Evolutionary conservation across 2,797 vertebrate genomes (phyloP), one percentile per base, ranked within the genome.

Genomic region (Emys orbicularis): DNA sequence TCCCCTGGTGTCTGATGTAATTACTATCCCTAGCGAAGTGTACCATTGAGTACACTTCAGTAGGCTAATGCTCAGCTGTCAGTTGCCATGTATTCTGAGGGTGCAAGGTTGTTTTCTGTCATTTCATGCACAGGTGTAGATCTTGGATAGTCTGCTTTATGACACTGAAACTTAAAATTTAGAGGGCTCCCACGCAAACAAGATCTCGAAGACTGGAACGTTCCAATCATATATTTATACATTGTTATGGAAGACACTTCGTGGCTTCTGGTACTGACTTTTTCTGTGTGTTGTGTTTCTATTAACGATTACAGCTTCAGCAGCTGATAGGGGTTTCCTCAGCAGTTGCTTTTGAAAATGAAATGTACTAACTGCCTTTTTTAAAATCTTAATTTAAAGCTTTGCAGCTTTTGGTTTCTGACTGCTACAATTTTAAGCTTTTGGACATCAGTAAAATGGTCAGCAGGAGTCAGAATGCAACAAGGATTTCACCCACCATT

Each of bases 191-290:
- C 1, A 3, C 76, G 81, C 37, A 25, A 81, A 68, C 82, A 68
- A 34, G 5, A 95, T 96, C 95, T 95, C 97, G 41, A 72, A 94
- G 97, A 96, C 74, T 89, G 95, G 94, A 95, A 88, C 80, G n/a
- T 85, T 89, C 98, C 98, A 97, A 98, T 98, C 98, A 97, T 98
- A 97, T 98, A 98, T 98, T 98, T 98, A 80, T 92, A 91, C 79
- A 86, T 76, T 93, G 83, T 97, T 90, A 81, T 19, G 72, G 91
- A 65, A 95, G 93, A 88, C 52, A 89, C 97, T 97, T 92, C 96
- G 95, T 97, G 95, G 96, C 97, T 97, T 98, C 96, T 97, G 93
- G 96, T 95, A 93, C 89, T 97, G 92, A 96, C 86, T 91, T 79
- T 93, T 83, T 80, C 89, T 94, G 85, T 98, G 97, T 97, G 95